phyloP scores from a whole-genome alignment of 2,888 invertebrate species.

The Protodeltote pygarga region DNA sequence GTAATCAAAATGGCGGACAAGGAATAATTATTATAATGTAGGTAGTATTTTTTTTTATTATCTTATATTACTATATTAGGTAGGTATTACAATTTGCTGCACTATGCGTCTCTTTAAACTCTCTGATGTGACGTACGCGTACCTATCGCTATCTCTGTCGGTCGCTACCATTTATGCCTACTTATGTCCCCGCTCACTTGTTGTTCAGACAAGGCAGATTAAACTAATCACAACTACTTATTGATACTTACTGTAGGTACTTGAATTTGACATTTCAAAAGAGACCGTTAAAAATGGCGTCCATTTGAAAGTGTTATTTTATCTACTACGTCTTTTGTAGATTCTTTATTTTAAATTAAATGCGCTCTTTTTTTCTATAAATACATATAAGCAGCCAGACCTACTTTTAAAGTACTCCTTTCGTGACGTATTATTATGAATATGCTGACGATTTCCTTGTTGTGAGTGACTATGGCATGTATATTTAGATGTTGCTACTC shows the following conservation, averaged over 20 bases:
- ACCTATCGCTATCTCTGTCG: too few relatives aligned
- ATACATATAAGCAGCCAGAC: background rate
- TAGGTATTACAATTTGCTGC: too few relatives aligned
- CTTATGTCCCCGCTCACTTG: too few relatives aligned
- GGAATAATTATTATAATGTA: too few relatives aligned
- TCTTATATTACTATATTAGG: too few relatives aligned
- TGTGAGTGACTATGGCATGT: slow-evolving; percentile 19
- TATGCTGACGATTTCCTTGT: slow-evolving; percentile 35
- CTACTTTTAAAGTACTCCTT: slow-evolving; percentile 16
- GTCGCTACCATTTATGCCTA: too few relatives aligned
- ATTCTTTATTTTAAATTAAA: background rate
- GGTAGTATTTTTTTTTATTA: too few relatives aligned
- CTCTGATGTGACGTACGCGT: too few relatives aligned
- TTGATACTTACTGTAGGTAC: too few relatives aligned
- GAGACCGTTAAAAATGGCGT: slow-evolving; percentile 6
- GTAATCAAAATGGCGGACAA: slow-evolving; percentile 8
- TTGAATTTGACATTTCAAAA: slow-evolving; percentile 7
- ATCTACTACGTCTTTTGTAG: background rate
- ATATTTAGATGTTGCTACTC: slow-evolving; percentile 36
- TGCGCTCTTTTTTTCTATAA: background rate
- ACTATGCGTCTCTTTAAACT: too few relatives aligned
- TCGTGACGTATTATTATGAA: slow-evolving; percentile 27
- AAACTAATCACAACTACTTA: too few relatives aligned
- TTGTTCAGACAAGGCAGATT: too few relatives aligned
- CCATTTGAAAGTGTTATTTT: background rate